Percentiles rank a stretch among this genome's conserved stretches.
Conservation (phyloP, 2,888 invertebrate species). For the Dryococelus australis region DNA sequence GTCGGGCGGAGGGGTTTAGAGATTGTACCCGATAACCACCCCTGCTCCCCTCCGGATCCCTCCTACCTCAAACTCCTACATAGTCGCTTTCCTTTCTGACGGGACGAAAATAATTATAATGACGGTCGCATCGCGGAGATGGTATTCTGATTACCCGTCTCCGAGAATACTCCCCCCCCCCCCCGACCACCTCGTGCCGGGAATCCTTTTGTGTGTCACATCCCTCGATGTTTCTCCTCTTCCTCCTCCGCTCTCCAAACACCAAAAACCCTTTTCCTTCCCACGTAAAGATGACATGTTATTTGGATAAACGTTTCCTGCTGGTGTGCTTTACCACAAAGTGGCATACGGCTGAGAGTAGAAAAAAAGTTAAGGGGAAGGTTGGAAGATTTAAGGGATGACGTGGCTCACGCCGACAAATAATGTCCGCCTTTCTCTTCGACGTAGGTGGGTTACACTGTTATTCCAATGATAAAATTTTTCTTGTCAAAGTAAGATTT, state of each 20-base stretch:
- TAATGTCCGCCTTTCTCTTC: not conserved
- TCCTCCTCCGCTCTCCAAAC: not conserved
- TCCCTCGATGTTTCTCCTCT: not conserved
- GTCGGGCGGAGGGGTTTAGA: not conserved
- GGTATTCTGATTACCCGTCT: not conserved
- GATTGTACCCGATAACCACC: not conserved
- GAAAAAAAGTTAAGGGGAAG: not conserved
- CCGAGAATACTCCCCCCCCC: not conserved
- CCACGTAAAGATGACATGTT: constrained; percentile 5
- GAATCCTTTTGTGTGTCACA: constrained; percentile 7
- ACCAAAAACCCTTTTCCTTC: not conserved
- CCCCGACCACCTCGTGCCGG: not conserved
- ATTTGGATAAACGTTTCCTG: constrained; percentile 16
- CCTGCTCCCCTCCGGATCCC: not conserved
- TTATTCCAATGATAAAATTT: too few species aligned
- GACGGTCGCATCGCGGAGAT: constrained; percentile 16
- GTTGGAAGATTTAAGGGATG: not conserved
- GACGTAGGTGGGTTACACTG: not conserved
- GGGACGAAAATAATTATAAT: constrained; percentile 13
- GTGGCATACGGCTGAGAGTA: not conserved
- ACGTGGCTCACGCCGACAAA: not conserved
- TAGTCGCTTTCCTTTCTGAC: not conserved
- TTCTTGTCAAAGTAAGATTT: too few species aligned
- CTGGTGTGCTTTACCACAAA: not conserved
- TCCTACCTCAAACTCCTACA: not conserved